Evolutionary conservation across 2,888 invertebrate species (phyloP).

Genomic region (Tortricodes alternella): DNA sequence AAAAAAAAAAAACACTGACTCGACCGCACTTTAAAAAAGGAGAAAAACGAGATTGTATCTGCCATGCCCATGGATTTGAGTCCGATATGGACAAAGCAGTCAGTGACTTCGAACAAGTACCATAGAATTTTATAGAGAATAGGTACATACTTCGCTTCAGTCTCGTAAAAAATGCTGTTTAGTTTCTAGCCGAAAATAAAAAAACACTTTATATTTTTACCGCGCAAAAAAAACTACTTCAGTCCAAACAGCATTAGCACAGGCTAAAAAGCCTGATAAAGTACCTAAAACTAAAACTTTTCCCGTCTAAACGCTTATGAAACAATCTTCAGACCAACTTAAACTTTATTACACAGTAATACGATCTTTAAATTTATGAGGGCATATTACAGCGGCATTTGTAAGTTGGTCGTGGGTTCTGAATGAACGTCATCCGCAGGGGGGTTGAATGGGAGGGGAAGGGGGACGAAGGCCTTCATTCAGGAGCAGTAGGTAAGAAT

Average conservation of each 20-base stretch:
- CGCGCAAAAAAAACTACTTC: too few species aligned
- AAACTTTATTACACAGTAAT: neutral
- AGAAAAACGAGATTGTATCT: too few species aligned
- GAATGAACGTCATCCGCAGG: constrained; percentile 20
- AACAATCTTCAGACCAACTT: neutral
- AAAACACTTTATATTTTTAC: too few species aligned
- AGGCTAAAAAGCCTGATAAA: neutral
- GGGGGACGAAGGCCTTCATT: constrained; percentile 1
- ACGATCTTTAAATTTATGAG: neutral
- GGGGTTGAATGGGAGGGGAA: neutral
- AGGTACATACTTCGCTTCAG: too few species aligned
- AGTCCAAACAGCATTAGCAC: neutral
- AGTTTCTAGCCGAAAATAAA: too few species aligned
- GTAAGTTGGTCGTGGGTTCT: neutral
- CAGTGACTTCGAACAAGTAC: too few species aligned
- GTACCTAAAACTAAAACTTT: neutral
- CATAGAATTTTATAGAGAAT: too few species aligned
- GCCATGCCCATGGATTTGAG: too few species aligned
- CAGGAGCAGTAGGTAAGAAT: neutral
- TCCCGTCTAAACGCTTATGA: neutral
- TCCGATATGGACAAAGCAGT: too few species aligned
- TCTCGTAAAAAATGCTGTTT: too few species aligned
- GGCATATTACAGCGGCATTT: neutral
- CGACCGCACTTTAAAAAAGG: too few species aligned
- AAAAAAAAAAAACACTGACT: too few species aligned